Percentiles rank a stretch among this genome's conserved stretches.
These are phyloP conservation scores for Sisor rabdophorus DNA, from an alignment of 2,113 vertebrate genomes.

Conservation along the genomic window DNA sequence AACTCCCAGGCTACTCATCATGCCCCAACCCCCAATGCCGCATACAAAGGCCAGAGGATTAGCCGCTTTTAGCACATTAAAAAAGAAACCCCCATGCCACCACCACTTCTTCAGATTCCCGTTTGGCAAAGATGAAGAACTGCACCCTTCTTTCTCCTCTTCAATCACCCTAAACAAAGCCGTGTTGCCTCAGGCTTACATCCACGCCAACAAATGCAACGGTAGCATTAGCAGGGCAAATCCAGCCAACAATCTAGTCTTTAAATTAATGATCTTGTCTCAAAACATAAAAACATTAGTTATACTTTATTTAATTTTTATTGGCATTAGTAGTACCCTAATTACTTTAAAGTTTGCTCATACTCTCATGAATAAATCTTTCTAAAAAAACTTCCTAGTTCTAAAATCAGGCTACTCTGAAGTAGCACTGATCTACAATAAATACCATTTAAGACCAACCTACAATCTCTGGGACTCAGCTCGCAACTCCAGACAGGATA, in stretches of 20 bases:
- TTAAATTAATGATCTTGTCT: not conserved
- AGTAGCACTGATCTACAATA: not conserved
- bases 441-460: constrained; percentile 20
- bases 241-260: not conserved
- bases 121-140: constrained; percentile 25
- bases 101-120: constrained; percentile 19
- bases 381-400: not conserved
- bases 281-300: not conserved
- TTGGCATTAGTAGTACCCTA: too few relatives aligned
- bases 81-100: constrained; percentile 28
- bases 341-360: not conserved
- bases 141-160: constrained; percentile 16
- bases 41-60: constrained; percentile 64
- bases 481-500: constrained; percentile 5
- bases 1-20: constrained; percentile 48
- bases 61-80: constrained; percentile 55
- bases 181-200: not conserved
- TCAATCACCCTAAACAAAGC: constrained; percentile 24
- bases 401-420: not conserved
- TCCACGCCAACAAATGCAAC: constrained; percentile 7
- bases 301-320: not conserved
- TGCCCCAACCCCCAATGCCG: constrained; percentile 44
- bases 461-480: not conserved
- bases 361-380: not conserved
- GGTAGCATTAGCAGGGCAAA: constrained; percentile 18